These are phyloP conservation scores for Polypterus senegalus DNA, from an alignment of 2,113 vertebrate species.

Conservation along the genomic window DNA sequence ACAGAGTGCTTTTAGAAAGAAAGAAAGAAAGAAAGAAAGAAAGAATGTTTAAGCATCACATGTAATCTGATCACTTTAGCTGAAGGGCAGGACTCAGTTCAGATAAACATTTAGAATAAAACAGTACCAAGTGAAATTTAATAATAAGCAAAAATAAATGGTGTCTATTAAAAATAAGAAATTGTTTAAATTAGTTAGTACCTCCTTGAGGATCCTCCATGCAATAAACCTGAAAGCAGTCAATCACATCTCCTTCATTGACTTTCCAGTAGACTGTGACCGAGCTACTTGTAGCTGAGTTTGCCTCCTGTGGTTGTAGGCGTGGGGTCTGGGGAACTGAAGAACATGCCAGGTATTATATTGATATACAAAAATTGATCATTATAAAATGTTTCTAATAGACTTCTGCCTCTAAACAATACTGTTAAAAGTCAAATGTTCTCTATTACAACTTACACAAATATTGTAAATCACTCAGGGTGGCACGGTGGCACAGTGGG, in stretches of 20 bases:
- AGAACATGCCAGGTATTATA: constrained; percentile 9
- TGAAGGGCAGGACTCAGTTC: too few relatives aligned
- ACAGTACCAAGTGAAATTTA: neutral
- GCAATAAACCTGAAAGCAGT: constrained; percentile 95
- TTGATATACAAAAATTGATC: neutral
- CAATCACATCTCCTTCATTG: constrained; percentile 67
- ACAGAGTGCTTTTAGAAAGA: too few relatives aligned
- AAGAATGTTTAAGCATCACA: too few relatives aligned
- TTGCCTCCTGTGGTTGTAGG: constrained; percentile 69
- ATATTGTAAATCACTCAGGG: too few relatives aligned
- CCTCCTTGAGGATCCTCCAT: constrained; percentile 75
- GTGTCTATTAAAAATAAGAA: neutral
- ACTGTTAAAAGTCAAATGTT: too few relatives aligned
- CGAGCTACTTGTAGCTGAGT: constrained; percentile 75
- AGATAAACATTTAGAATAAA: too few relatives aligned
- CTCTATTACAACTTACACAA: too few relatives aligned
- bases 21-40: too few relatives aligned
- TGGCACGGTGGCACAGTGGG: too few relatives aligned
- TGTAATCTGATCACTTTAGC: too few relatives aligned
- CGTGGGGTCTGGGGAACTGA: constrained; percentile 77
- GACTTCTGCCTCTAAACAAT: too few relatives aligned
- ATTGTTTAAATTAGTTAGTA: constrained; percentile 31
- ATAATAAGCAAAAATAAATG: constrained; percentile 1
- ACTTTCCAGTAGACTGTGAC: constrained; percentile 84
- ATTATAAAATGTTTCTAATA: neutral